Evolutionary conservation across 2,113 vertebrate species (phyloP).

Genomic region (Macheiramphus alcinus): DNA sequence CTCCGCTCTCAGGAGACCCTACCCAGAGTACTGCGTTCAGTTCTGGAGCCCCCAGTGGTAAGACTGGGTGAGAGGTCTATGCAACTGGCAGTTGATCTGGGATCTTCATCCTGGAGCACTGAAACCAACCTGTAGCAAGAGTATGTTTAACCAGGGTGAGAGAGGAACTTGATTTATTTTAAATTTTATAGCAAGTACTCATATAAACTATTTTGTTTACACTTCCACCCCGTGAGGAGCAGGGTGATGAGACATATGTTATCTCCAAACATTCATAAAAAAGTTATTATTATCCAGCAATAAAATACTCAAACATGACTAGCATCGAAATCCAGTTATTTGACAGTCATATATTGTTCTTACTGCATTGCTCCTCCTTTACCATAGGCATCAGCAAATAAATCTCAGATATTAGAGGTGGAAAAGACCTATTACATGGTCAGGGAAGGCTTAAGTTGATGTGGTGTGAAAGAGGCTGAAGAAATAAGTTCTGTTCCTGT

Average conservation of each 20-base stretch:
- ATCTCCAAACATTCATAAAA: conserved; percentile 36
- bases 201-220: conserved; percentile 48
- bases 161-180: conserved; percentile 33
- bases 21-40: no score
- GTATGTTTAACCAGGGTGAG: background rate
- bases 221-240: background rate
- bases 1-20: no score
- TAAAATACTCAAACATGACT: background rate
- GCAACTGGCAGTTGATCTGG: background rate
- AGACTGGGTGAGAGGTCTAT: background rate
- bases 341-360: background rate
- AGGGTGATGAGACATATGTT: conserved; percentile 4
- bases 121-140: background rate
- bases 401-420: background rate
- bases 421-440: background rate
- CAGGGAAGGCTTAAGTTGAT: background rate
- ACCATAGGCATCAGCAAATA: background rate
- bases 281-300: background rate
- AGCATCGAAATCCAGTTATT: background rate
- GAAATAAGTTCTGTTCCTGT: background rate
- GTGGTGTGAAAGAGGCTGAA: background rate
- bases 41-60: no score
- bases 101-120: background rate
- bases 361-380: background rate
- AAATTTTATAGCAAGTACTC: background rate